Base-by-base conservation (phyloP, 1,140 invertebrate species). In the Eciton burchellii region DNA sequence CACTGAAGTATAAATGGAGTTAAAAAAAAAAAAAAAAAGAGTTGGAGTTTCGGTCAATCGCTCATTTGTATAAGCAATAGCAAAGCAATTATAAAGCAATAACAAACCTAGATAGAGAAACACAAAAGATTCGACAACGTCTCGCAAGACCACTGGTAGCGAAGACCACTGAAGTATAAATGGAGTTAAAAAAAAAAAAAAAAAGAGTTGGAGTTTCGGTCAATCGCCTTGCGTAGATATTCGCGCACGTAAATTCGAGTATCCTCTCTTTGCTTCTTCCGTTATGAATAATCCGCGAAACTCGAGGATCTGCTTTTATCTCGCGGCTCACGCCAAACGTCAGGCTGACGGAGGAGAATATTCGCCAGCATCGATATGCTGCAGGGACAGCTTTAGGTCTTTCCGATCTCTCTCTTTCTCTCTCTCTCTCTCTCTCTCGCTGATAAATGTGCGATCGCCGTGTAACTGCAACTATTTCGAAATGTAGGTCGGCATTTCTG, bases 401-500 rank as follows among this genome's bases (percentile, higher is more conserved):
- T 26, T n/a, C 5, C 21, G 14, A 77, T 54, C 3, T 4, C 43
- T 41, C 19, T 9, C 8, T 9, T 1, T 1, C n/a, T n/a, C n/a
- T n/a, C n/a, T n/a, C n/a, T 54, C 3, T 4, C 43, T 41, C 19
- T 9, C 8, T 9, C 0, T 1, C n/a, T 9, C 6, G 47, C 21
- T 77, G 68, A 66, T 77, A 77, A 77, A 77, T 43, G 24, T 68
- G n/a, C n/a, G 56, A 16, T 68, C 11, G 14, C 9, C 29, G 21
- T 52, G 47, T 65, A 65, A 9, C 26, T 26, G 62, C 5, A 45
- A 79, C 63, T 79, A 68, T 68, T 79, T 79, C 49, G 62, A 79
- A 24, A 79, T 70, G 24, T 79, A 57, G 74, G 49, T 70, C 74
- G 62, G 41, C 59, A 45, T 45, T 21, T 63, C 35, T 29, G n/a